Base-by-base conservation (phyloP, 2,888 invertebrate genomes). In the Galeopsomyia nigrocyanea region DNA sequence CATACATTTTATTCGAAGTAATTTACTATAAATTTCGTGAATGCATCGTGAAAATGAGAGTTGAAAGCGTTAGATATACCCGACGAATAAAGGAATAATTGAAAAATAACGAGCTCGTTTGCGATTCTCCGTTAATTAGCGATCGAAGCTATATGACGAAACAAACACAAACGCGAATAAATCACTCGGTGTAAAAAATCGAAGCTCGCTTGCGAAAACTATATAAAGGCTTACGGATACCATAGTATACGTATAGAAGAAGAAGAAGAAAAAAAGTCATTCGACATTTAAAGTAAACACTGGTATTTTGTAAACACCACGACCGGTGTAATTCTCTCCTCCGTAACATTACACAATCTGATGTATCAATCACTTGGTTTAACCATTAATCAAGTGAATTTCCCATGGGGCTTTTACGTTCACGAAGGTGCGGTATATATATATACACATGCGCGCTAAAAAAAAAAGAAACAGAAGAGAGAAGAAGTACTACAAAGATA, bases 271-370 rank as follows among this genome's bases (percentile, higher is more conserved):
- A 5, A 31, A 57, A 57, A 31, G 31, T 57, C 31, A 57, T 50
- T 50, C 16, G n/a, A 26, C 62, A 13, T 7, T 22, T 7, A n/a
- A 26, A 26, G n/a, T 14, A 16, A 16, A 39, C 17, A 22, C 55
- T n/a, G 26, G 49, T 49, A 39, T n/a, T 57, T 14, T 49, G 57
- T 66, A 66, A 57, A 57, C 66, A 57, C 26, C 66, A 57, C 26
- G 56, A 66, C 56, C 14, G 14, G 31, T 13, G 49, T 66, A 66
- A 46, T 14, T 22, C 47, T 26, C 19, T 26, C 19, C 19, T 26
- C 19, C 13, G 47, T 19, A 10, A 60, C 46, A 47, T 47, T 60
- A 21, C 46, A 17, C 21, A 60, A 21, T 22, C 56, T 26, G 60
- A 60, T 26, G 46, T 60, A 60, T 17, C 50, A 62, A 50, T 62